A percentile compares a stretch with the other conserved stretches of the same genome.
These are phyloP conservation scores for Tholera decimalis DNA, from an alignment of 2,888 invertebrate genomes.

Conservation along the genomic window DNA sequence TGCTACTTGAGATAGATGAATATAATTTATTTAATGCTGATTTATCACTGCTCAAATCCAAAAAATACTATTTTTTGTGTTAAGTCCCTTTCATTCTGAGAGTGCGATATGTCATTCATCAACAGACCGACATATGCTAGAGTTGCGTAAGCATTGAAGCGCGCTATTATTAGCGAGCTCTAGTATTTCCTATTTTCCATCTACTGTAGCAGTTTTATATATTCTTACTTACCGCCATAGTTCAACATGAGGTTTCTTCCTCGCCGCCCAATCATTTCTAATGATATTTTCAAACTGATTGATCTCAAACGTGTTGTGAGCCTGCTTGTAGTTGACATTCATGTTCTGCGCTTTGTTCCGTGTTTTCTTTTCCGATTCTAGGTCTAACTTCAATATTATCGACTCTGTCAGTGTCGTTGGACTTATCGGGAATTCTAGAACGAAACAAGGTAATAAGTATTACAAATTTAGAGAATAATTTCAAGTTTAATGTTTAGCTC, in stretches of 20 bases:
- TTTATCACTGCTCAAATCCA: no score
- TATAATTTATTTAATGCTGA: no score
- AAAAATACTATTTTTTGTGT: no score
- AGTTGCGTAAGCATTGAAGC: no score
- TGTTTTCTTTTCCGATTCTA: slow-evolving; percentile 26
- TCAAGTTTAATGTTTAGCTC: background rate
- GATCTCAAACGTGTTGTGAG: slow-evolving; percentile 24
- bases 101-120: no score
- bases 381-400: background rate
- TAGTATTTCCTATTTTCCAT: no score
- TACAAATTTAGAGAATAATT: background rate
- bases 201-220: no score
- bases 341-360: slow-evolving; percentile 9
- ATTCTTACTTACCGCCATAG: slow-evolving; percentile 43
- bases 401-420: slow-evolving; percentile 5
- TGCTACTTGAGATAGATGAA: no score
- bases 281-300: slow-evolving; percentile 18
- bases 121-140: no score
- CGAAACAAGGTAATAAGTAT: no score
- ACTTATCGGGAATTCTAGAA: slow-evolving; percentile 13
- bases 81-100: no score
- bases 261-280: slow-evolving; percentile 21
- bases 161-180: no score
- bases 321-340: slow-evolving; percentile 22
- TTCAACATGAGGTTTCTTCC: slow-evolving; percentile 28